Percentiles rank a stretch among this genome's conserved stretches.
Evolutionary conservation across 2,113 vertebrate species (phyloP).

Genomic region (Lanius collurio): DNA sequence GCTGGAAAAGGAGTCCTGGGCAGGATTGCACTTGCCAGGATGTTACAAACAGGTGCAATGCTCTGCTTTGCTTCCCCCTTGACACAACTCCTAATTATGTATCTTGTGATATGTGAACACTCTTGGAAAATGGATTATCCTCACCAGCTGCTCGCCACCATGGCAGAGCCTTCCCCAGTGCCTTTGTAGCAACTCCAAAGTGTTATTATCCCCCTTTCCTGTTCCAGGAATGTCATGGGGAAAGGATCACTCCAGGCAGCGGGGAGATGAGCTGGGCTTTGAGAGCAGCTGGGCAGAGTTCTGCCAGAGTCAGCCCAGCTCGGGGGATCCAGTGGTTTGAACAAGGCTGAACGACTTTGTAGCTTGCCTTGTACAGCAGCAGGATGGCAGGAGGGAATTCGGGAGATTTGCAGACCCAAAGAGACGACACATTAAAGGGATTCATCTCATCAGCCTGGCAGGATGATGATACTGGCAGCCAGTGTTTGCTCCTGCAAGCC

Average conservation of each 20-base stretch:
- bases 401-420: neutral
- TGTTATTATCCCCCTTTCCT: neutral
- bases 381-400: neutral
- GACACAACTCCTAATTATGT: constrained; percentile 40
- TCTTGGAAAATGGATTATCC: constrained; percentile 43
- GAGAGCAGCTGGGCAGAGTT: neutral
- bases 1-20: constrained; percentile 1
- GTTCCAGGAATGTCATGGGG: fast-evolving
- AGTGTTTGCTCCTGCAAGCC: neutral
- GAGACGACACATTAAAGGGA: fast-evolving
- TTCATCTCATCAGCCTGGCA: neutral
- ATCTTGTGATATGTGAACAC: neutral
- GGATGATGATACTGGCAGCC: neutral
- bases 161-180: neutral
- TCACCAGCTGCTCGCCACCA: constrained; percentile 28
- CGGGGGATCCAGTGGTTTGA: fast-evolving
- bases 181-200: neutral
- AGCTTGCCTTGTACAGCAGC: neutral
- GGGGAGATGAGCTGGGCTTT: neutral
- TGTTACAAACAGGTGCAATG: constrained; percentile 1
- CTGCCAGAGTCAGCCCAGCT: neutral
- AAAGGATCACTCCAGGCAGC: neutral
- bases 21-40: neutral
- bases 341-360: fast-evolving
- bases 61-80: constrained; percentile 23